Evolutionary conservation across 2,113 vertebrate genomes (phyloP).

Genomic region (Irena cyanogastra): DNA sequence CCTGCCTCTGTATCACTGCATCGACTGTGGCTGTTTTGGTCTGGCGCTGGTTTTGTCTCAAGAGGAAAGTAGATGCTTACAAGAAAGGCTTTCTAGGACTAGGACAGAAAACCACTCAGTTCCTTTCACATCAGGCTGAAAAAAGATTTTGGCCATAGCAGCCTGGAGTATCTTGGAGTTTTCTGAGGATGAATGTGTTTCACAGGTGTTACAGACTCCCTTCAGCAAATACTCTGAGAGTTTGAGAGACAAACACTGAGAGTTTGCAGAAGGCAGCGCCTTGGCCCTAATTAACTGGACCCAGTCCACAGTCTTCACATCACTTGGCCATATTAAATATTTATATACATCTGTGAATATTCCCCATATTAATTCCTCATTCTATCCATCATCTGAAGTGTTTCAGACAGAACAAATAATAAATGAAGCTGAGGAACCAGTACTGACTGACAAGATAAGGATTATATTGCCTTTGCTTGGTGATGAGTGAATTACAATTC

Average conservation of each 20-base stretch:
- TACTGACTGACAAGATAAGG: background rate
- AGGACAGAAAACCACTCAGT: background rate
- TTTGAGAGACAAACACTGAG: too few relatives aligned
- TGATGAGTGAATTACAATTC: slow-evolving; percentile 38
- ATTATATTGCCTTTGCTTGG: background rate
- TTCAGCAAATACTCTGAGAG: background rate
- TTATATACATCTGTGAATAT: background rate
- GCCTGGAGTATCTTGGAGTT: background rate
- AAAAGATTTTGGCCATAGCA: background rate
- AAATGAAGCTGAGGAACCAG: background rate
- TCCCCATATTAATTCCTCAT: background rate
- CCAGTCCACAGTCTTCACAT: background rate
- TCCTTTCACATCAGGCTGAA: background rate
- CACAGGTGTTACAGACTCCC: background rate
- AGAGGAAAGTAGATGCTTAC: background rate
- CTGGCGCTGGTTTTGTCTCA: background rate
- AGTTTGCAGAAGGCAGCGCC: background rate
- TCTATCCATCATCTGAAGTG: background rate
- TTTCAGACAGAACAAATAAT: slow-evolving; percentile 10
- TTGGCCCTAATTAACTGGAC: background rate
- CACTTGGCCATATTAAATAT: background rate
- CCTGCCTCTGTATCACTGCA: accelerated
- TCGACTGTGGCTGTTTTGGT: background rate
- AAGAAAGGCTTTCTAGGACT: background rate
- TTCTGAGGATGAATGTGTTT: background rate